Percentiles rank a stretch among this genome's conserved stretches.
Evolutionary conservation across 2,797 vertebrate species (phyloP).

Genomic region (Alcedo atthis): DNA sequence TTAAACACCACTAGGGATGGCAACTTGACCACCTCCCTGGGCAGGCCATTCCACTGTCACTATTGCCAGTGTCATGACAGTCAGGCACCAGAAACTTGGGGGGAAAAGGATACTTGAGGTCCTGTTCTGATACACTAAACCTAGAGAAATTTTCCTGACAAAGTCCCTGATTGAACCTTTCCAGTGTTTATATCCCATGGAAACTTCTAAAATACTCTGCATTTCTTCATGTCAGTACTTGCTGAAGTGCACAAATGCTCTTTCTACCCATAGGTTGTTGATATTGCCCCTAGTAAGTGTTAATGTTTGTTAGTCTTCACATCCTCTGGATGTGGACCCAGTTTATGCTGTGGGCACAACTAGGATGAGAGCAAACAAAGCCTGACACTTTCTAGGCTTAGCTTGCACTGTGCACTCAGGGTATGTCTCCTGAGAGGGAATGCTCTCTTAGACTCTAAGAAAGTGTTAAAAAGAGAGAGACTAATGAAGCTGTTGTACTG

Average conservation of each 20-base stretch:
- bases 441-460: conserved; percentile 10
- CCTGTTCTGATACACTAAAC: neutral
- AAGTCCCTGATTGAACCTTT: neutral
- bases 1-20: too few relatives aligned
- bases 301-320: neutral
- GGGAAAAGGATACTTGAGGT: neutral
- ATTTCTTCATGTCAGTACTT: neutral
- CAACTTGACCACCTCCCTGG: too few relatives aligned
- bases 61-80: too few relatives aligned
- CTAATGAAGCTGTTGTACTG: conserved; percentile 59
- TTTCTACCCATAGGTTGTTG: neutral
- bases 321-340: neutral
- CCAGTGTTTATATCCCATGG: neutral
- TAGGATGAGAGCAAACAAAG: neutral
- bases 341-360: neutral
- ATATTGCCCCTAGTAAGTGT: neutral
- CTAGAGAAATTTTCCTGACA: neutral
- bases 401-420: neutral
- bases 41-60: too few relatives aligned
- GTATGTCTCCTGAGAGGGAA: conserved; percentile 1
- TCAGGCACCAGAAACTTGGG: neutral
- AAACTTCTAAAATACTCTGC: neutral
- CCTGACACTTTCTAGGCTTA: conserved; percentile 20
- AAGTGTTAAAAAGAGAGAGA: conserved; percentile 33
- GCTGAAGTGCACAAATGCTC: neutral